Base-by-base conservation (phyloP, 1,140 invertebrate species). In the Nasonia longicornis region DNA sequence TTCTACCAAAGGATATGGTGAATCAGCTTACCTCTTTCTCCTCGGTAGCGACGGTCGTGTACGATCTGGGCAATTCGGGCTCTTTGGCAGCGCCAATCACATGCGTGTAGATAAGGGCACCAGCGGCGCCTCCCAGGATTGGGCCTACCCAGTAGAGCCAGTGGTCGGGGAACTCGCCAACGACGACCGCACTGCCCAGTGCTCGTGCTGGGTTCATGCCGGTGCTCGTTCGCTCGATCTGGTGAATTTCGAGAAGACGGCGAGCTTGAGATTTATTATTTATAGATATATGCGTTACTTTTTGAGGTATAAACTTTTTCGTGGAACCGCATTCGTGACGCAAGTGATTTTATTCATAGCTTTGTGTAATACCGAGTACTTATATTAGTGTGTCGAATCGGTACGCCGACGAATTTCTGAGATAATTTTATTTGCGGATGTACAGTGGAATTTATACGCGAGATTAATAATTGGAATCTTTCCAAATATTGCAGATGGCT, bases 91-190 rank as follows among this genome's bases (percentile, higher is more conserved):
- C 92, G 2, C 93, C 92, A 84, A 96, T 93, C 6, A 93, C 93
- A 84, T 95, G 93, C 2, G 94, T 93, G 87, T 98, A 98, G 22
- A 97, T 85, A 11, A 97, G 91, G 16, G 93, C 94, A 1, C 95
- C 96, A 0, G 93, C 92, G 42, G 96, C 92, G 4, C 95, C 96
- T 3, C 96, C 97, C 0, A 95, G 89, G 78, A 96, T 92, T 0
- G 96, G 96, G 0, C 96, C 97, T 2, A 95, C 91, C 97, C 97
- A 98, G 90, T 97, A 98, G 0, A 97, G 94, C 97, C 97, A 98
- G 85, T 97, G 96, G 83, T 95, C 89, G 1, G 91, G 89, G 94
- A 96, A 98, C 29, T 90, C 89, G 31, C 93, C 93, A 76, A 93
- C 93, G 63, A 98, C 94, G 14, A 97, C 93, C 3, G 96, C 95